Base-by-base conservation (phyloP, 2,797 vertebrate species). In the Fundulus diaphanus region DNA sequence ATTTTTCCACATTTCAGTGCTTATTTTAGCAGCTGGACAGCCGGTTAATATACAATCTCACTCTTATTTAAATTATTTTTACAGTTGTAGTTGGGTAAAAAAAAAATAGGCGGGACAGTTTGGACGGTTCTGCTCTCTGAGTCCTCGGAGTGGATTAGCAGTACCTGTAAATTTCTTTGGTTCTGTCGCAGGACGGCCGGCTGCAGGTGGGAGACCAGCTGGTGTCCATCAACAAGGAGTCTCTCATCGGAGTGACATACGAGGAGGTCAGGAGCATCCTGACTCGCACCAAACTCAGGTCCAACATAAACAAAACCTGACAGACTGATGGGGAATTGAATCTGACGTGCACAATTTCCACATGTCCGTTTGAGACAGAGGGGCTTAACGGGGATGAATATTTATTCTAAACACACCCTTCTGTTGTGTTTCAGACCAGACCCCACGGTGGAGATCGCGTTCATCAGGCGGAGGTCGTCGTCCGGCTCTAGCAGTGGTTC, bases 171-270 rank as follows among this genome's bases (percentile, higher is more conserved):
- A 12, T 65, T 37, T 24, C 18, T 67, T 15, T 54, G 54, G 1
- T 70, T 29, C 6, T 71, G 29, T 81, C 81, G 51, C 91, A 99
- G 98, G 98, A 99, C 83, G 97, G 98, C 77, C 91, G 97, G 82
- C 85, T 99, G 88, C 96, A 95, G 81, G 91, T 96, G 8, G 97
- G 98, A 44, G 98, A 99, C 90, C 97, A 98, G 85, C 95, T 99
- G 59, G 95, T 99, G 76, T 98, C 97, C 75, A 90, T 99, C 85
- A 98, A 99, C 91, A 97, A 96, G 79, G 97, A 99, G 87, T 98
- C 97, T 7, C 90, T 99, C 92, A 96, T 98, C 66, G 97, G 97
- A 11, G 95, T 97, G 72, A 97, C 96, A 35, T 95, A 96, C 37
- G 97, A 99, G 90, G 97, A 99, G 89, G 98, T 97, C 37, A 94